phyloP scores from a whole-genome alignment of 2,797 vertebrate species.

The Eulemur rubriventer region DNA sequence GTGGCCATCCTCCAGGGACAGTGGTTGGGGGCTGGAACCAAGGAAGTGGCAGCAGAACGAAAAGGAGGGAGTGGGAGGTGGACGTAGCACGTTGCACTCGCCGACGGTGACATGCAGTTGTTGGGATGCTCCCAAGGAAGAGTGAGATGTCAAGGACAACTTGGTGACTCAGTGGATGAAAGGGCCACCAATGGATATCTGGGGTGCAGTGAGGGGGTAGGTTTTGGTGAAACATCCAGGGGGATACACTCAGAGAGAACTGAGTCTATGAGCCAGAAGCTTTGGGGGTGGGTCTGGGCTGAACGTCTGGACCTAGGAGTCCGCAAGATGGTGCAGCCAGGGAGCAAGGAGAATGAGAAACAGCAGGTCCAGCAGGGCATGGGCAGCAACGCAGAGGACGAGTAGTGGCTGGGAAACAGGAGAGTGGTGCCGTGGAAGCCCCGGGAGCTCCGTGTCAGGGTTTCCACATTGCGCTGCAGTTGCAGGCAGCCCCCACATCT shows the following conservation, averaged over 20 bases:
- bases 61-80: neutral
- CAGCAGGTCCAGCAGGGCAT: neutral
- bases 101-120: fast-evolving
- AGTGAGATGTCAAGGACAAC: neutral
- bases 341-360: neutral
- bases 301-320: neutral
- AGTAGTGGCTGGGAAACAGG: neutral
- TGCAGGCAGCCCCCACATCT: neutral
- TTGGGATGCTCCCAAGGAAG: neutral
- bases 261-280: neutral
- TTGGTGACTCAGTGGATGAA: neutral
- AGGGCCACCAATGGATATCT: neutral
- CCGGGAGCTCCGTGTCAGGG: neutral
- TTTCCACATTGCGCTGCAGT: neutral
- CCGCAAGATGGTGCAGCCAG: neutral
- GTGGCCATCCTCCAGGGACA: neutral
- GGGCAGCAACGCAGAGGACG: neutral
- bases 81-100: neutral
- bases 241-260: neutral
- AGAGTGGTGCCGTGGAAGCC: neutral
- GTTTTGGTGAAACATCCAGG: neutral
- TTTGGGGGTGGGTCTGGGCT: neutral
- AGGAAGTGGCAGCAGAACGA: neutral
- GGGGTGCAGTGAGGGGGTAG: fast-evolving
- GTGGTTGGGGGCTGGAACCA: neutral